Conservation (phyloP, 2,113 vertebrate genomes). For the Coptodon rendalli region DNA sequence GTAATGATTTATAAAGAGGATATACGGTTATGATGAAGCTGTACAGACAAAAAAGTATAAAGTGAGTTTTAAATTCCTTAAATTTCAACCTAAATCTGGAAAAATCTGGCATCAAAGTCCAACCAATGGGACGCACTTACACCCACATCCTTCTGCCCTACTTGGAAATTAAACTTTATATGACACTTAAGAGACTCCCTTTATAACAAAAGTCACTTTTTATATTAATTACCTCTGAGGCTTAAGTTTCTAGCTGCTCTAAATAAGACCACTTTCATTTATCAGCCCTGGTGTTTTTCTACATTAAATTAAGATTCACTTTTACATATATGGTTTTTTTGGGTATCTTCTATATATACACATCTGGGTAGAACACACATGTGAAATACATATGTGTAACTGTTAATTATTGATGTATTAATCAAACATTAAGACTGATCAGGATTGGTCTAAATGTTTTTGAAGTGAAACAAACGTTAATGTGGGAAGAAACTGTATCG, state of each 20-base stretch:
- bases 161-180: conserved; percentile 57
- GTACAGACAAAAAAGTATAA: neutral
- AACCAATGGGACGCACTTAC: conserved; percentile 36
- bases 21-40: neutral
- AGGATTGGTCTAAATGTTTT: neutral
- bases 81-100: conserved; percentile 47
- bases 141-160: conserved; percentile 60
- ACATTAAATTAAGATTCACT: neutral
- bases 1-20: neutral
- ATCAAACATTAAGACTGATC: neutral
- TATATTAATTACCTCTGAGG: conserved; percentile 65
- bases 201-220: conserved; percentile 35
- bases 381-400: neutral
- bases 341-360: neutral
- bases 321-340: neutral
- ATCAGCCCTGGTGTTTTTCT: conserved; percentile 23
- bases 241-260: conserved; percentile 40
- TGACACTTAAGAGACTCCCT: conserved; percentile 57
- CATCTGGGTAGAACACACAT: neutral
- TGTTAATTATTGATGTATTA: neutral
- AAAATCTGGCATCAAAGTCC: conserved; percentile 18
- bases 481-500: neutral
- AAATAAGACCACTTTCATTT: conserved; percentile 51
- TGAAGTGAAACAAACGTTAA: neutral
- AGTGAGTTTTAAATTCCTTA: conserved; percentile 9